Evolutionary conservation across 2,888 invertebrate species (phyloP), one percentile per base, ranked within the genome.

Genomic region (Trachelus troglodyta): DNA sequence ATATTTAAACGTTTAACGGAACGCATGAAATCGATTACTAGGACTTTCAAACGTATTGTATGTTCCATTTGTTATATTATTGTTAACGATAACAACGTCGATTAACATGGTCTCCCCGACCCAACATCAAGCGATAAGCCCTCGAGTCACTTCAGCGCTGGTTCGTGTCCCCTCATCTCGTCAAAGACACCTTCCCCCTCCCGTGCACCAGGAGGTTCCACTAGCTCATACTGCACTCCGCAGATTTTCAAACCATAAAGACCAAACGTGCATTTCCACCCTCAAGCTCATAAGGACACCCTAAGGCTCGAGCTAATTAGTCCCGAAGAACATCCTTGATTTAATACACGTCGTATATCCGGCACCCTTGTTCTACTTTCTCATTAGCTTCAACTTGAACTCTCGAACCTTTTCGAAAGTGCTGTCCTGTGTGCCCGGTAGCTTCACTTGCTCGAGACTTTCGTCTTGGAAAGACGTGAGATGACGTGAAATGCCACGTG

Each of bases 21-120:
- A 71, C 31, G 71, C 71, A 71, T 71, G 71, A 71, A 71, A 73
- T 75, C 75, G 79, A 37, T 40, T 79, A 69, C 73, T 69, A 76
- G 76, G 34, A 79, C 34, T 76, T 79, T 76, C 69, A 74, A 69
- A 79, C 23, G 35, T 80, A 79, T 78, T 80, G 79, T 83, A 81
- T 83, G 79, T 83, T 80, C 76, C 56, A 81, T 81, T 81, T 83
- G 79, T 83, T 83, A 76, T 78, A 76, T 76, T 79, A 79, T 76
- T 76, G 79, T 76, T 76, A 73, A 79, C 35, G 71, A 71, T 71
- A 31, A 31, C 71, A 23, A 31, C 12, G 71, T 71, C 71, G 71
- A 71, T 71, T 71, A 34, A 71, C 71, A 30, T 30, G 34, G 31
- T n/a, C 31, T 71, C 30, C 31, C 30, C 31, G 15, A 71, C 12